Percentiles rank a stretch among this genome's conserved stretches.
Conservation (phyloP, 1,140 invertebrate species). For the Pseudomyrmex dendroicus region DNA sequence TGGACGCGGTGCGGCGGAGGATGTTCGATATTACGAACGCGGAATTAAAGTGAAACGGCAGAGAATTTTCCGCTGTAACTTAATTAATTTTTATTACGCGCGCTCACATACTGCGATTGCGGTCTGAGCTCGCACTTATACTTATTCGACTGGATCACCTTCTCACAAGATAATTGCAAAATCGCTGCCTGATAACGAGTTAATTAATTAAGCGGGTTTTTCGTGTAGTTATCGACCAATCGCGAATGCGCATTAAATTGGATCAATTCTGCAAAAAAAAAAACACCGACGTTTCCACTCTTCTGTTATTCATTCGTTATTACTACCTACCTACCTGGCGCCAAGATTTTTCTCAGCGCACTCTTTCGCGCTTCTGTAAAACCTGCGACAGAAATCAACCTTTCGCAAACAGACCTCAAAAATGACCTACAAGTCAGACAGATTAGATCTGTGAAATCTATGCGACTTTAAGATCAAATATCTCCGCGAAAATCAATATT, state of each 20-base stretch:
- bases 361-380: neutral
- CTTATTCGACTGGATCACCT: neutral
- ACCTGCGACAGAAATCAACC: neutral
- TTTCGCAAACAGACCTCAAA: too few relatives aligned
- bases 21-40: neutral
- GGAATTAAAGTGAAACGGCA: neutral
- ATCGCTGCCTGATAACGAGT: slow-evolving; percentile 16
- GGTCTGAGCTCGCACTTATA: neutral
- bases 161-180: slow-evolving; percentile 22
- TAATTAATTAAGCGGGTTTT: slow-evolving; percentile 39
- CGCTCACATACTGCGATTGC: neutral
- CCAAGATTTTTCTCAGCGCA: slow-evolving; percentile 6
- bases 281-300: slow-evolving; percentile 16
- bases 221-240: neutral
- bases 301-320: neutral
- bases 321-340: too few relatives aligned
- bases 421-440: too few relatives aligned
- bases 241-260: slow-evolving; percentile 27
- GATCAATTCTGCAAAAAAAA: neutral
- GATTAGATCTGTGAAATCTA: too few relatives aligned
- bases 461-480: too few relatives aligned
- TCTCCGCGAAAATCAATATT: too few relatives aligned
- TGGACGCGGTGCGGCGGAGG: too few relatives aligned
- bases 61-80: neutral
- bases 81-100: slow-evolving; percentile 34